Evolutionary conservation across 2,113 vertebrate species (phyloP), one percentile per base, ranked within the genome.

Genomic region (Sebastes fasciatus): DNA sequence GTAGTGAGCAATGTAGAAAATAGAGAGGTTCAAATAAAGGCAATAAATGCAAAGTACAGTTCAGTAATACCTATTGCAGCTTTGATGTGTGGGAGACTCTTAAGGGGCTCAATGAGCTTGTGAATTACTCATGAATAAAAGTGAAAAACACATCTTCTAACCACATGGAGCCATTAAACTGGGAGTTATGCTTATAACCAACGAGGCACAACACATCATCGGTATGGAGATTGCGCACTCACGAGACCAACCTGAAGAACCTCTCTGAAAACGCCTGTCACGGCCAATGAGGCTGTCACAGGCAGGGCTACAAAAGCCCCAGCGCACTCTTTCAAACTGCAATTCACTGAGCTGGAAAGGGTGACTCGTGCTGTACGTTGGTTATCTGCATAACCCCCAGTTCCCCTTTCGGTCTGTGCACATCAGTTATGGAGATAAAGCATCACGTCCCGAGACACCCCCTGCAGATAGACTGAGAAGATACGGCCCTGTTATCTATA

Each of bases 51-150:
- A 81, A 81, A 88, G 49, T 64, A 74, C 77, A 63, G 42, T 82
- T 77, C 34, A 40, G 65, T 68, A 71, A 86, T 5, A 51, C 52
- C 64, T 49, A 48, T 68, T 57, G 55, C 72, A 51, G 60, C 79
- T 83, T 79, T 84, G 74, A 85, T 73, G 65, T 86, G 77, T 67
- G 4, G 46, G 62, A 77, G 71, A 52, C 62, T 67, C 64, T 40
- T 34, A 48, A 70, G 54, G 26, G 14, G 64, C 68, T 81, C 26
- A 73, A n/a, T 70, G 55, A 84, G 77, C 60, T 80, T 70, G 58
- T 71, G 67, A 77, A 85, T 80, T 78, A 74, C 63, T 78, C 43
- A 63, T 61, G 80, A 71, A 69, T 71, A 85, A 75, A 82, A 85
- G 57, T 71, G 67, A n/a, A 51, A 76, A 81, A 77, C 55, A 70